Evolutionary conservation across 2,797 vertebrate genomes (phyloP).

Genomic region (Nannoperca australis): DNA sequence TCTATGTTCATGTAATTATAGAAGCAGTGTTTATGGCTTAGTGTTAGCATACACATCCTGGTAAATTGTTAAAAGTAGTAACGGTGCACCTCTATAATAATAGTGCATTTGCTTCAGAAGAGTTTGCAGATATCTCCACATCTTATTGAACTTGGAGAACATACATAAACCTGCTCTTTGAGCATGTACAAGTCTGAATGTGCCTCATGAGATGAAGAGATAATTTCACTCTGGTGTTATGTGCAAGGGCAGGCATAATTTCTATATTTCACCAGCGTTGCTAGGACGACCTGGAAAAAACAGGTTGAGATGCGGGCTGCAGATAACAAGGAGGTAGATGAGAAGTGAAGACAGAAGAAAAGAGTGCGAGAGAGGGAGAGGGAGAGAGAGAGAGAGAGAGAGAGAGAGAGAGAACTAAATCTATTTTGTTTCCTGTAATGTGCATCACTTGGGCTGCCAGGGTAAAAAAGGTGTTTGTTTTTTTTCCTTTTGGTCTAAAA

Average conservation of each 20-base stretch:
- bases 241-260: conserved; percentile 74
- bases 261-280: conserved; percentile 78
- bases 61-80: conserved; percentile 37
- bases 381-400: conserved; percentile 11
- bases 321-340: conserved; percentile 80
- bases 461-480: conserved; percentile 41
- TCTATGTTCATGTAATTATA: background rate
- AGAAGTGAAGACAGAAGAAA: conserved; percentile 69
- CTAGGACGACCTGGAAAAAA: conserved; percentile 85
- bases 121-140: conserved; percentile 59
- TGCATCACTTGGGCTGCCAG: conserved; percentile 47
- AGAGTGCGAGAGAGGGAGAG: conserved; percentile 23
- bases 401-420: conserved; percentile 35
- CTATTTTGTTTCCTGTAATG: conserved; percentile 69
- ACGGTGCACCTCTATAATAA: background rate
- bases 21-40: conserved; percentile 5
- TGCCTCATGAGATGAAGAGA: conserved; percentile 79
- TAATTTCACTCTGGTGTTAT: conserved; percentile 73
- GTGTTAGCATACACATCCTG: conserved; percentile 4
- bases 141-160: conserved; percentile 59
- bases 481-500: conserved; percentile 44
- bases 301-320: conserved; percentile 84
- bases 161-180: conserved; percentile 46
- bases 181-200: conserved; percentile 63
- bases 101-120: conserved; percentile 46